Percentiles rank a stretch among this genome's conserved stretches.
Evolutionary conservation across 2,113 vertebrate species (phyloP).

Genomic region (Ifrita kowaldi): DNA sequence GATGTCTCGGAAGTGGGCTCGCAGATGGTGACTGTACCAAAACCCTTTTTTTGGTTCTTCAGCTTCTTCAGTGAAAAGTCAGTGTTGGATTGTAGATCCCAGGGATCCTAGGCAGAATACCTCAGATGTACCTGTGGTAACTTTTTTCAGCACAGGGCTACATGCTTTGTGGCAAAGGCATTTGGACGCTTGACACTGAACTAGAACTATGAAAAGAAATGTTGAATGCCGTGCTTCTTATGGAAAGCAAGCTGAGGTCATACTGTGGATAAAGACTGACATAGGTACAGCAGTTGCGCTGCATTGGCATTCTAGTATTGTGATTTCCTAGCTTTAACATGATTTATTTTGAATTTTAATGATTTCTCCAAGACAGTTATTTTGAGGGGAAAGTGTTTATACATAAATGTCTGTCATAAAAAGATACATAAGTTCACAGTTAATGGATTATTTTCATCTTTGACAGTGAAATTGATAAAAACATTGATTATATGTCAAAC

Average conservation of each 20-base stretch:
- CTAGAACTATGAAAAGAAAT: not conserved
- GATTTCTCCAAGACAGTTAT: not conserved
- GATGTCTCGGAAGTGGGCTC: accelerated
- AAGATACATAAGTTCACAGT: not conserved
- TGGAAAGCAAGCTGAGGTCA: not conserved
- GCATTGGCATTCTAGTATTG: accelerated
- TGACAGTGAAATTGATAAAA: conserved; percentile 95
- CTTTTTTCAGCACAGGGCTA: not conserved
- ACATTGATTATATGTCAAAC: conserved; percentile 95
- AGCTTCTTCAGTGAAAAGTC: not conserved
- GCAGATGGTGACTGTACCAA: accelerated
- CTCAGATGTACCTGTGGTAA: not conserved
- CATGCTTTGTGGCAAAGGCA: not conserved
- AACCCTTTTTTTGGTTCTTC: not conserved
- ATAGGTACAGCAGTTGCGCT: not conserved
- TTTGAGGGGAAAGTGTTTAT: not conserved
- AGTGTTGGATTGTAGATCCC: not conserved
- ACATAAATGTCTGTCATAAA: not conserved
- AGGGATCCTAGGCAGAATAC: not conserved
- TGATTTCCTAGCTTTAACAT: not conserved
- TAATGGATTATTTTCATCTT: conserved; percentile 58
- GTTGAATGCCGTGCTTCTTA: not conserved
- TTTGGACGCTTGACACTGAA: not conserved
- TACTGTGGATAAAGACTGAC: not conserved
- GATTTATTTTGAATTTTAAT: not conserved